Evolutionary conservation across 2,797 vertebrate species (phyloP).

Genomic region (Sebastes cheni): DNA sequence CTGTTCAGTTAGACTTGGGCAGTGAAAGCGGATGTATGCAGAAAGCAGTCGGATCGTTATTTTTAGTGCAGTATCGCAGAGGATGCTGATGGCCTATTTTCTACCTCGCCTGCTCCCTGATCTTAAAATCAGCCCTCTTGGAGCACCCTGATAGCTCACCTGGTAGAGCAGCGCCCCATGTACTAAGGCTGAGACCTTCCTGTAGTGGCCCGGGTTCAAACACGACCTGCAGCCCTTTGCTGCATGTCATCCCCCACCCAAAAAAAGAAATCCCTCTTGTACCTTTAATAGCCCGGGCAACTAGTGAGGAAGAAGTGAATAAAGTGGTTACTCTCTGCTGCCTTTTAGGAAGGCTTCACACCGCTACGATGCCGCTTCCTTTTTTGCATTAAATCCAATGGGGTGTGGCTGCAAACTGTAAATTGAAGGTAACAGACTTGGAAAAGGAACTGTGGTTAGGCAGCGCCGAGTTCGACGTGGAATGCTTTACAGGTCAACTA

Average conservation of each 20-base stretch:
- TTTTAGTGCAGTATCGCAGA: slow-evolving; percentile 57
- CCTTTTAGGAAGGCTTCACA: slow-evolving; percentile 12
- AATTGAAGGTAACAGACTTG: slow-evolving; percentile 25
- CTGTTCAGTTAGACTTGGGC: slow-evolving; percentile 46
- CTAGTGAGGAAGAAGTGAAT: background rate
- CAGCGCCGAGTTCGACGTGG: background rate
- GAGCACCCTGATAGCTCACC: background rate
- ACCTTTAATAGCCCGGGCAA: slow-evolving; percentile 5
- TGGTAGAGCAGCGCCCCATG: background rate
- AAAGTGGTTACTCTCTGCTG: background rate
- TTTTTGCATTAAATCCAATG: background rate
- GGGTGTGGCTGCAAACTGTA: background rate
- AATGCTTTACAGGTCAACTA: slow-evolving; percentile 9
- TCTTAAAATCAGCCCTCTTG: slow-evolving; percentile 39
- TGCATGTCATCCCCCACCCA: too few relatives aligned
- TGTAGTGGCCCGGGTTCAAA: too few relatives aligned
- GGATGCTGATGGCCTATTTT: slow-evolving; percentile 61
- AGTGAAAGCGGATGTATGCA: slow-evolving; percentile 54
- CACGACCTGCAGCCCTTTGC: too few relatives aligned
- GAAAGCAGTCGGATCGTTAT: slow-evolving; percentile 51
- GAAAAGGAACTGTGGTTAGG: background rate
- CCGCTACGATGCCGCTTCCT: background rate
- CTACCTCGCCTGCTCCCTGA: slow-evolving; percentile 42
- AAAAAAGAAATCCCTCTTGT: background rate
- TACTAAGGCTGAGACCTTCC: background rate